A percentile compares a stretch with the other conserved stretches of the same genome.
These are phyloP conservation scores for Upupa epops DNA, from an alignment of 2,113 vertebrate species.

Conservation along the genomic window DNA sequence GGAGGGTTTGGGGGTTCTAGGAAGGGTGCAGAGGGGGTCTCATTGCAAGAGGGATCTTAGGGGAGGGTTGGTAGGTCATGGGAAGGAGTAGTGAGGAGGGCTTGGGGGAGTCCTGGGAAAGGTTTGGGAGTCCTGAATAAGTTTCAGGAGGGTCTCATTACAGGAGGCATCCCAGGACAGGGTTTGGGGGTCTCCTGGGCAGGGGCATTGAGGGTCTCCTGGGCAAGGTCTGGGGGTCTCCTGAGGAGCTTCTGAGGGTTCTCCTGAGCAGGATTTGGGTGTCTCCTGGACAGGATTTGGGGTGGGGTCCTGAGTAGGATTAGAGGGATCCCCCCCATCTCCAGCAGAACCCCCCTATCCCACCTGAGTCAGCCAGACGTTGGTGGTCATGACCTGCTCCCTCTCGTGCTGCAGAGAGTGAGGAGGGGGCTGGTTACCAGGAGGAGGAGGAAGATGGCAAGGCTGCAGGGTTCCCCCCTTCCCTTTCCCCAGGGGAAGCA, in stretches of 20 bases:
- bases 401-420: conserved; percentile 83
- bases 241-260: neutral
- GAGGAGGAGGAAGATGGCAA: fast-evolving
- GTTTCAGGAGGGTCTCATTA: neutral
- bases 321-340: no score
- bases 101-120: neutral
- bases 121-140: neutral
- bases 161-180: neutral
- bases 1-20: neutral
- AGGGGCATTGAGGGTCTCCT: neutral
- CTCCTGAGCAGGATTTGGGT: neutral
- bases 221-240: neutral
- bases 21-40: no score
- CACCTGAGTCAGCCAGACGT: conserved; percentile 95
- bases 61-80: no score
- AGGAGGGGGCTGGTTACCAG: neutral
- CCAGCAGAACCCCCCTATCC: neutral
- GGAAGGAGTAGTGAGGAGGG: no score
- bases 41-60: no score
- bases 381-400: conserved; percentile 96
- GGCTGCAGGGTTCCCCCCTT: fast-evolving
- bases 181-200: neutral
- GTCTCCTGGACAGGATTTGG: neutral
- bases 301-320: no score
- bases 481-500: fast-evolving